These are phyloP conservation scores for Muscidifurax raptorellus DNA, from an alignment of 1,140 invertebrate genomes.

Conservation along the genomic window DNA sequence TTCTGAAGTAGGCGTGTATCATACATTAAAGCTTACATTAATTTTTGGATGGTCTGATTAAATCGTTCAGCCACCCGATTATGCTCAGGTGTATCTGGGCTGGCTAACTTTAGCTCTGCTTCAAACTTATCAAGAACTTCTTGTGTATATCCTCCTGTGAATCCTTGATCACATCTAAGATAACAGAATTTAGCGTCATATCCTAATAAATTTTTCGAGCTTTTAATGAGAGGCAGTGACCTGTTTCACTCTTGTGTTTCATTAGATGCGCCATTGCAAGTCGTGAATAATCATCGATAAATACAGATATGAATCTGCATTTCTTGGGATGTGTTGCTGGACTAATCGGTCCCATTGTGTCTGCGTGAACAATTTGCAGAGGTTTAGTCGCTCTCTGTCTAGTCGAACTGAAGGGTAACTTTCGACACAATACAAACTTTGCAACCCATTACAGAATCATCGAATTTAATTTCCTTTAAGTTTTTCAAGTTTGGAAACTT, in stretches of 20 bases:
- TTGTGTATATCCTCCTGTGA: too few species aligned
- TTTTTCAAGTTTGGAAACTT: neutral
- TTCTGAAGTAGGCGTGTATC: constrained; percentile 49
- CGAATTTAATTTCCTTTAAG: neutral
- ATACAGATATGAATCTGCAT: too few species aligned
- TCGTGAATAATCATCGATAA: constrained; percentile 4
- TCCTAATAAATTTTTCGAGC: neutral
- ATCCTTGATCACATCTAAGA: too few species aligned
- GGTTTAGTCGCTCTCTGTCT: too few species aligned
- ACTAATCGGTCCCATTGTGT: too few species aligned
- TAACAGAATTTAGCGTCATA: neutral
- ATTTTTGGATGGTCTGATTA: constrained; percentile 59
- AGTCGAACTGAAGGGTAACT: too few species aligned
- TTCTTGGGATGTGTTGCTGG: too few species aligned
- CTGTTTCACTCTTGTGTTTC: constrained; percentile 1
- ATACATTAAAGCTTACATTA: constrained; percentile 59
- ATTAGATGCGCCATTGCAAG: constrained; percentile 1
- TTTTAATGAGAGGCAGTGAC: neutral
- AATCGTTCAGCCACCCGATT: constrained; percentile 64
- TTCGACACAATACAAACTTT: too few species aligned
- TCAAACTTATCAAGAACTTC: too few species aligned
- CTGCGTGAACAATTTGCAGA: too few species aligned
- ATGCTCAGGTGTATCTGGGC: constrained; percentile 58
- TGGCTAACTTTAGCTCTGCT: neutral
- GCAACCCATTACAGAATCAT: constrained; percentile 47